Evolutionary conservation across 2,113 vertebrate genomes (phyloP).

Genomic region (Mormoops blainvillei): DNA sequence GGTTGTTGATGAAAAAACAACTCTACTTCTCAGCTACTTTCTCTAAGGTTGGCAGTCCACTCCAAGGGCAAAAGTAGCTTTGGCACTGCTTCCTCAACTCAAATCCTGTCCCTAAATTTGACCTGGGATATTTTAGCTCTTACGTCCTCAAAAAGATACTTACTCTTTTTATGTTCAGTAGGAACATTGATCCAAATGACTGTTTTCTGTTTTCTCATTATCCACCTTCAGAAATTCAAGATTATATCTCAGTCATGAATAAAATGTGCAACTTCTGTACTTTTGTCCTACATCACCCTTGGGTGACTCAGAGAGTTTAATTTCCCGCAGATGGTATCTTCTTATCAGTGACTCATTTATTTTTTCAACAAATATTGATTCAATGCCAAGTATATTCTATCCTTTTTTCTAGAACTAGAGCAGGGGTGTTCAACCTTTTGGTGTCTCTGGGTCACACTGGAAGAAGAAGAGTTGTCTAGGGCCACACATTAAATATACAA

Average conservation of each 20-base stretch:
- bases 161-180: not conserved
- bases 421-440: too few species aligned
- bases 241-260: not conserved
- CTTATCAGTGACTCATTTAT: not conserved
- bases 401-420: not conserved
- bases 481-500: too few species aligned
- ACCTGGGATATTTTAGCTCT: too few species aligned
- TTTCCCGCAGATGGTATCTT: not conserved
- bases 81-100: too few species aligned
- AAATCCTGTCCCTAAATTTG: too few species aligned
- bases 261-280: not conserved
- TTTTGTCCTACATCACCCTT: not conserved
- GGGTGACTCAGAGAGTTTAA: not conserved
- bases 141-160: not conserved
- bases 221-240: not conserved
- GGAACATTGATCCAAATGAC: not conserved
- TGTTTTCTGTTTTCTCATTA: not conserved
- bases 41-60: too few species aligned
- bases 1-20: too few species aligned
- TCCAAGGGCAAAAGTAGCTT: too few species aligned
- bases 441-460: too few species aligned
- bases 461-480: too few species aligned
- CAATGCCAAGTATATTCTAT: not conserved
- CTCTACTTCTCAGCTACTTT: too few species aligned
- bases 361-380: not conserved